phyloP scores from a whole-genome alignment of 2,888 invertebrate genomes.

The Stenchaetothrips biformis region DNA sequence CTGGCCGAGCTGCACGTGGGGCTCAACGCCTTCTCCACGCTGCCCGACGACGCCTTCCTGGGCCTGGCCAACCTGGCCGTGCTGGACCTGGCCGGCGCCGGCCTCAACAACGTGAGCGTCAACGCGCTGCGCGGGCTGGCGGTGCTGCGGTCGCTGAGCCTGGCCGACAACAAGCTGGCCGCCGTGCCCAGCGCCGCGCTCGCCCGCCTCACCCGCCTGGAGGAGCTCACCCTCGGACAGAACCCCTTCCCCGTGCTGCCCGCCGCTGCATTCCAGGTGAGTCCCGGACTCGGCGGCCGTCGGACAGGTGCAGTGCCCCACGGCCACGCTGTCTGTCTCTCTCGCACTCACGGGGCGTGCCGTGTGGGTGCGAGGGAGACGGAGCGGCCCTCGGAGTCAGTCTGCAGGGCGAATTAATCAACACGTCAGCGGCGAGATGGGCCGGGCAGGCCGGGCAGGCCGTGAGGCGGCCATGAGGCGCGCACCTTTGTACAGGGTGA shows the following conservation, averaged over 20 bases:
- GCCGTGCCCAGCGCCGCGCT: slow-evolving; percentile 71
- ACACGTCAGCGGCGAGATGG: too few species aligned
- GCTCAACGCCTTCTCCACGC: slow-evolving; percentile 69
- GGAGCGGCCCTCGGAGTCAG: too few species aligned
- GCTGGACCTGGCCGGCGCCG: slow-evolving; percentile 75
- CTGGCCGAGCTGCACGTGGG: slow-evolving; percentile 81
- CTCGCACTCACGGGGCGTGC: too few species aligned
- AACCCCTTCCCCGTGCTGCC: slow-evolving; percentile 69
- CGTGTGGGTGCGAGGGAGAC: too few species aligned
- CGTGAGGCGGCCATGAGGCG: too few species aligned
- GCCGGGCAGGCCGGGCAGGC: too few species aligned
- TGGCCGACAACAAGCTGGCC: slow-evolving; percentile 73
- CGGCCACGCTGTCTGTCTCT: too few species aligned
- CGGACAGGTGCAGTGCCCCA: too few species aligned
- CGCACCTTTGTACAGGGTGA: too few species aligned
- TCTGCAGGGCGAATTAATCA: too few species aligned
- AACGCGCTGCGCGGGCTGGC: slow-evolving; percentile 70
- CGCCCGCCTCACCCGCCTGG: slow-evolving; percentile 64
- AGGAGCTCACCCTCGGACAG: slow-evolving; percentile 76
- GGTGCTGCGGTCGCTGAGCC: slow-evolving; percentile 68
- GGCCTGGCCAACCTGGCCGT: slow-evolving; percentile 69
- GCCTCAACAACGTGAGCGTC: slow-evolving; percentile 70
- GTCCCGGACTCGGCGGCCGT: neutral
- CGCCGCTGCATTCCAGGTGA: slow-evolving; percentile 59
- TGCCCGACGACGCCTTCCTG: slow-evolving; percentile 73